phyloP scores from a whole-genome alignment of 2,888 invertebrate genomes.

The Erynnis tages region DNA sequence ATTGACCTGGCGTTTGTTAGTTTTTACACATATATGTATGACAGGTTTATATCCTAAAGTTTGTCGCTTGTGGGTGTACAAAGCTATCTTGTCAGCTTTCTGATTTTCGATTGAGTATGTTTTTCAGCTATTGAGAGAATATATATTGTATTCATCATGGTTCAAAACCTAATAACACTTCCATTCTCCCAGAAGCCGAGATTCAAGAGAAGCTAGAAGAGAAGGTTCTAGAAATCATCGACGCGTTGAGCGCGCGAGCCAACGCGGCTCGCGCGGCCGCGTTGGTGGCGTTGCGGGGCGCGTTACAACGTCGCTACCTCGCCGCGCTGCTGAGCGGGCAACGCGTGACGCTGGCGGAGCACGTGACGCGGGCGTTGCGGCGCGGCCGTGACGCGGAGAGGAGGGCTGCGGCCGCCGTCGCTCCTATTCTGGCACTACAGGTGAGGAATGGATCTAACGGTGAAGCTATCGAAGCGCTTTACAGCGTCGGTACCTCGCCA shows the following conservation, averaged over 20 bases:
- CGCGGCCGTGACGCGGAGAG: conserved; percentile 92
- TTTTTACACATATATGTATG: too few relatives aligned
- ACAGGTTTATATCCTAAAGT: too few relatives aligned
- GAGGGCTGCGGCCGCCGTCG: conserved; percentile 89
- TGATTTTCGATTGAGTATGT: too few relatives aligned
- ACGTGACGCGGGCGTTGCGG: conserved; percentile 89
- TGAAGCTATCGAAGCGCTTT: too few relatives aligned
- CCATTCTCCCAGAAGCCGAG: conserved; percentile 77
- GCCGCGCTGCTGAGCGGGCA: conserved; percentile 89
- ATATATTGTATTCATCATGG: too few relatives aligned
- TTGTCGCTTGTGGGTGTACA: too few relatives aligned
- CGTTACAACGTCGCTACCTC: conserved; percentile 89
- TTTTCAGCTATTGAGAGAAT: too few relatives aligned
- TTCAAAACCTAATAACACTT: too few relatives aligned
- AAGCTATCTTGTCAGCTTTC: too few relatives aligned
- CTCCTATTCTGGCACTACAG: conserved; percentile 91
- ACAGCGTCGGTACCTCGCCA: too few relatives aligned
- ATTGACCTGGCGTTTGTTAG: too few relatives aligned
- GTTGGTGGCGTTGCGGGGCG: conserved; percentile 86
- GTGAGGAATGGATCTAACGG: conserved; percentile 70
- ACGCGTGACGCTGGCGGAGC: conserved; percentile 90
- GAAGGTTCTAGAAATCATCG: conserved; percentile 92
- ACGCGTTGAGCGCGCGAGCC: conserved; percentile 94
- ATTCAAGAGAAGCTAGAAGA: conserved; percentile 88
- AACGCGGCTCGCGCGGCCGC: conserved; percentile 89